Evolutionary conservation across 2,113 vertebrate species (phyloP), one percentile per base, ranked within the genome.

Genomic region (Lichenostomus cassidix): DNA sequence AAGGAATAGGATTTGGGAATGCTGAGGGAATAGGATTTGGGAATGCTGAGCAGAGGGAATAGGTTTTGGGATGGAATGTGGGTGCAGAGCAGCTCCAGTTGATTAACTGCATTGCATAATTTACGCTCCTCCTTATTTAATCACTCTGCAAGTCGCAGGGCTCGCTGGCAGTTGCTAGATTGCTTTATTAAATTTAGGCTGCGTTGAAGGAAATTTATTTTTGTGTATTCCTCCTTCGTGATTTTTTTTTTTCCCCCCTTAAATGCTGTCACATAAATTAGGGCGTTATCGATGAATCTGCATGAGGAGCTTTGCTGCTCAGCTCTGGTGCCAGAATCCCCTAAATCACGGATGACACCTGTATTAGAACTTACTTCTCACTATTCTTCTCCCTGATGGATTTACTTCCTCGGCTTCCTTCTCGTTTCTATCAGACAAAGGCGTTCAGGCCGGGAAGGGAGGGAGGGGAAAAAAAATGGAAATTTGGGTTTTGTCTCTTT

Each of bases 141-240:
- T 95, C 70, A 89, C 47, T 83, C 73, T 18, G 60, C 62, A 89
- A 89, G 75, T 64, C 77, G 86, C 65, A 52, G 75, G 87, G 58
- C 91, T 96, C 7, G 0, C 59, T 96, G 74, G 89, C 95, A 63
- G 35, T 96, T 95, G 29, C 83, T 83, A 94, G 64, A 93, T 97
- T 97, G 95, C 80, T 90, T 97, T 97, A 97, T 94, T 94, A 96
- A 86, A 92, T 96, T 97, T 90, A 91, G 63, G 59, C 91, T 62
- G 89, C 87, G 39, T 90, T 65, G 87, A 96, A 94, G 88, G 22
- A 69, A 97, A 95, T 94, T 96, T 95, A 90, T 96, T 94, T 91
- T 80, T 86, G 60, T 80, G 77, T 65, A 91, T 95, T 95, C 94
- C 89, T 77, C 83, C 74, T 94, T 96, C 79, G 10, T 95, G 79